Base-by-base conservation (phyloP, 2,113 vertebrate genomes). In the Sisor rabdophorus region DNA sequence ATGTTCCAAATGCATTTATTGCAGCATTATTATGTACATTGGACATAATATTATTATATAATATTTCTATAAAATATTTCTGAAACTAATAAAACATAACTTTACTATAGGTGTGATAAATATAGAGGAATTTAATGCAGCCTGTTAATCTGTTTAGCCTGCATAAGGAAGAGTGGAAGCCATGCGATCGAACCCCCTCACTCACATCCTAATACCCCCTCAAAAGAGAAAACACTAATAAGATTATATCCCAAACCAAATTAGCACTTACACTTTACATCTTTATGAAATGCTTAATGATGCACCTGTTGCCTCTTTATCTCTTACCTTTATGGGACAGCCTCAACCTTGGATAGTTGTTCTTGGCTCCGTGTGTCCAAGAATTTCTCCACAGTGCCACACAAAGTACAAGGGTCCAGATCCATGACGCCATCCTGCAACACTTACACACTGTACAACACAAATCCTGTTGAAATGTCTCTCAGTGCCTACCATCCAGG, bases 241-340 rank as follows among this genome's bases (percentile, higher is more conserved):
- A 17, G 36, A 64, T 76, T 40, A 24, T 9, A 24, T 19, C n/a
- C 4, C 30, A 59, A 60, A 56, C 22, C 26, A 55, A 69, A 69
- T 30, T 1, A 71, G 40, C 36, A 32, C 1, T 16, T 48, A 22
- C 17, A 76, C 53, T 28, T 68, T 3, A 68, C 20, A 2, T 64
- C 9, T 64, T 40, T 13, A 40, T 40, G 4, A n/a, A 19, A 32
- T 10, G 17, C 40, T 44, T 44, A 8, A 44, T 44, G 40, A 44
- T 44, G 40, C 59, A 80, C 78, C 72, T 78, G 70, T 79, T 77
- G 86, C 86, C 94, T 69, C 17, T 48, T 87, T 92, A 95, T 94
- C 94, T 94, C 65, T 87, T 92, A 95, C 94, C 94, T 94, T 92
- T 92, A 83, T 93, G 89, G 72, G 94, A 90, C 82, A 94, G 89